Evolutionary conservation across 2,797 vertebrate species (phyloP).

Genomic region (Sebastolobus altivelis): DNA sequence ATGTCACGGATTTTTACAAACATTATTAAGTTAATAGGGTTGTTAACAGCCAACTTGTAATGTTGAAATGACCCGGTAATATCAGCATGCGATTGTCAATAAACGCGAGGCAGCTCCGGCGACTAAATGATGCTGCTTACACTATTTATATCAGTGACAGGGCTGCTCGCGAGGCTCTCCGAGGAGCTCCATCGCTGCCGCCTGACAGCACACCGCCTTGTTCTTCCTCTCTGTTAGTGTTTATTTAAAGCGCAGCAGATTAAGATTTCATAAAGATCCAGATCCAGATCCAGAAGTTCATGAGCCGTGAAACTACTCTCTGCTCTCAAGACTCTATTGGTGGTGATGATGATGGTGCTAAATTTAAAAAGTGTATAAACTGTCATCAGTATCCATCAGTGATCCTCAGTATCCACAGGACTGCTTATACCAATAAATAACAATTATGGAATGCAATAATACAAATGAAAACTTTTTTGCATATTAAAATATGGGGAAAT

Average conservation of each 20-base stretch:
- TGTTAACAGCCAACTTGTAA: not conserved
- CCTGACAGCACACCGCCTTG: slow-evolving; percentile 86
- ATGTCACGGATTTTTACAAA: slow-evolving; percentile 8
- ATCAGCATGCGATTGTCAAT: slow-evolving; percentile 50
- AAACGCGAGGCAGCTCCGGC: slow-evolving; percentile 55
- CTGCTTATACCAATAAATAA: slow-evolving; percentile 14
- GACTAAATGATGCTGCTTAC: slow-evolving; percentile 84
- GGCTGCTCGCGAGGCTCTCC: slow-evolving; percentile 85
- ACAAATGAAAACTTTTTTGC: not conserved
- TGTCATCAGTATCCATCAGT: slow-evolving; percentile 7
- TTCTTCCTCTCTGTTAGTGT: slow-evolving; percentile 83
- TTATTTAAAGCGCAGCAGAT: slow-evolving; percentile 90
- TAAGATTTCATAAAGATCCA: slow-evolving; percentile 90
- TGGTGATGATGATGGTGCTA: slow-evolving; percentile 39
- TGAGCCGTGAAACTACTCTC: slow-evolving; percentile 67
- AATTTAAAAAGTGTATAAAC: slow-evolving; percentile 41
- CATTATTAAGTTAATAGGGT: not conserved
- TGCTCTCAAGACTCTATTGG: slow-evolving; percentile 28
- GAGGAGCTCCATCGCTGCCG: slow-evolving; percentile 83
- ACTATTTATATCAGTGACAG: slow-evolving; percentile 91
- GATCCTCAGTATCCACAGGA: slow-evolving; percentile 23
- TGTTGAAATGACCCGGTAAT: slow-evolving; percentile 6
- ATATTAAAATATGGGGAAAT: not conserved
- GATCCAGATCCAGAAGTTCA: slow-evolving; percentile 81
- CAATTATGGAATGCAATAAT: not conserved